Base-by-base conservation (phyloP, 2,113 vertebrate genomes). In the Glaucomys volans region DNA sequence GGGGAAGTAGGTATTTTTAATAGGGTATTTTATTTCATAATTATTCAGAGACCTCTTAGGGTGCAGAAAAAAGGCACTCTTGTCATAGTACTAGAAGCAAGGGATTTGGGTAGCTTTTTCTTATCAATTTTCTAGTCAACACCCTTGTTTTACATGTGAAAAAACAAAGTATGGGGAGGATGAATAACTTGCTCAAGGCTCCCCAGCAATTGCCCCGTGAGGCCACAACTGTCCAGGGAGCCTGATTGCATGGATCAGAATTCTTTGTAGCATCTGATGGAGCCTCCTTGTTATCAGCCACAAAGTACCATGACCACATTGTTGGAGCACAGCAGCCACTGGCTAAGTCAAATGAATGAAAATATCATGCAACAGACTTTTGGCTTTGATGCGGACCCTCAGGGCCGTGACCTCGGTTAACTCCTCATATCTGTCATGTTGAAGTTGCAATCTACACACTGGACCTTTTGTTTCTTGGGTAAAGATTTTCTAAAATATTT, bases 401-500 rank as follows among this genome's bases (percentile, higher is more conserved):
- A 4, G 50, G 30, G 30, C 71, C 22, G 62, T 89, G 59, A 52
- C 59, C 66, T 64, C 32, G 35, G 42, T 64, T 67, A 32, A 54
- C 22, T 59, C 80, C 42, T 81, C 74, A 32, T 17, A 76, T 66
- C 57, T 91, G 35, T 93, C 42, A 54, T 90, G 54, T 26, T 50
- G 8, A 89, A 24, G 35, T 64, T 59, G 87, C 76, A 3, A 66
- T 94, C 62, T 83, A 2, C 18, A 44, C 62, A 11, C 35, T 75
- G 47, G 32, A 52, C 8, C 24, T 85, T n/a, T 82, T 90, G 24
- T 66, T 57, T 94, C 35, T 82, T 62, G 14, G 37, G 5, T 59
- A 44, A 86, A 89, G 32, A 30, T 85, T 22, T 96, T 93, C 52
- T 67, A 62, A 94, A 95, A 90, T 75, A 47, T 82, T 85, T 86